These are phyloP conservation scores for Pseudanteris insignis DNA, from an alignment of 2,888 invertebrate genomes.

Conservation along the genomic window DNA sequence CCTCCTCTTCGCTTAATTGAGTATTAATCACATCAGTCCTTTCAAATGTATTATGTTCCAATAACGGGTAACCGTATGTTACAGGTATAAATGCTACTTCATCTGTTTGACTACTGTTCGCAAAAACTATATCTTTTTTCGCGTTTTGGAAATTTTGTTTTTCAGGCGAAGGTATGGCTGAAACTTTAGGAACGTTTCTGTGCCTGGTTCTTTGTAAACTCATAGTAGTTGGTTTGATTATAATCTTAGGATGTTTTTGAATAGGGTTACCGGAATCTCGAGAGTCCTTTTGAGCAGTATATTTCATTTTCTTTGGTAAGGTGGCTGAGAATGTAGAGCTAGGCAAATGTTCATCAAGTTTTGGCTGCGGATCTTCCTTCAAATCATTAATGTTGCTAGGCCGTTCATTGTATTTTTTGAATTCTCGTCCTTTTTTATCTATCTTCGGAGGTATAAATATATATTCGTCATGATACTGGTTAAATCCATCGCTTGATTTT, in stretches of 20 bases:
- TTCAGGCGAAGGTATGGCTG: constrained; percentile 59
- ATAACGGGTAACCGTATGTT: no score
- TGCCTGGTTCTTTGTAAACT: constrained; percentile 53
- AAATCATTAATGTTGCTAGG: background rate
- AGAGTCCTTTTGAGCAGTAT: background rate
- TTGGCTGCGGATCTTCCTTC: no score
- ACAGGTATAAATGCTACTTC: no score
- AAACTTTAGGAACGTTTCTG: constrained; percentile 59
- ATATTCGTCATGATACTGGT: constrained; percentile 1
- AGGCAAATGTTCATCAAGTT: no score
- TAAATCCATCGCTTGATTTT: constrained; percentile 7
- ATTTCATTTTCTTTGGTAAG: constrained; percentile 21
- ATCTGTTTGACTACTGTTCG: background rate
- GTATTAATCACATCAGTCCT: no score
- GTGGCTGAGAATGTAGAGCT: constrained; percentile 1
- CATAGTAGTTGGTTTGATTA: constrained; percentile 58
- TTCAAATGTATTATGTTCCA: no score
- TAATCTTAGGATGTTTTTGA: constrained; percentile 60
- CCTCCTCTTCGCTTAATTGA: no score
- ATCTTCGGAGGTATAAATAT: background rate
- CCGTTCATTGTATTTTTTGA: background rate
- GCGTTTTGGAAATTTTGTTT: constrained; percentile 16
- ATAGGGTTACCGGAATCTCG: background rate
- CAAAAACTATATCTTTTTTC: background rate
- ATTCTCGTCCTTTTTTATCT: background rate